phyloP scores from a whole-genome alignment of 2,797 vertebrate genomes.

The Poeciliopsis gracilis region DNA sequence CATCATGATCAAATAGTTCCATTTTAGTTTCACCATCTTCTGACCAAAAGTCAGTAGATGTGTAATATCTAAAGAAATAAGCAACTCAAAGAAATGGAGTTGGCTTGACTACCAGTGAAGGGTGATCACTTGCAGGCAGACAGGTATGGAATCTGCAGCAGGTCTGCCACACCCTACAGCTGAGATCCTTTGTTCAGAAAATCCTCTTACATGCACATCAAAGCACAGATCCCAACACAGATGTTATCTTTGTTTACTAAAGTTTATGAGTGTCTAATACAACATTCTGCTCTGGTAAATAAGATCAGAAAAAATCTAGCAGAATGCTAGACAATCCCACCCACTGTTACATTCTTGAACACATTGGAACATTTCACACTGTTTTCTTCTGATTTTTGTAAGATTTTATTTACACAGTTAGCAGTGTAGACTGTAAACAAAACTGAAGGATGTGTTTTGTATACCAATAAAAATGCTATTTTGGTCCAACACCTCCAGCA shows the following conservation, averaged over 20 bases:
- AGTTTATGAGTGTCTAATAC: not conserved
- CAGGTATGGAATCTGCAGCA: not conserved
- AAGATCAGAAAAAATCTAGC: not conserved
- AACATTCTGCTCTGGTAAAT: not conserved
- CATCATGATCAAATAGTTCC: not conserved
- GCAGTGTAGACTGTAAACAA: not conserved
- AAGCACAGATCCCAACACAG: not conserved
- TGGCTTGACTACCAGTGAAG: not conserved
- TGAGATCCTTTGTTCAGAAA: not conserved
- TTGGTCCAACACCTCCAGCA: not conserved
- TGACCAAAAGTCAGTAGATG: no score
- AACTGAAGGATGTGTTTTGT: not conserved
- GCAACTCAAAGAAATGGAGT: not conserved
- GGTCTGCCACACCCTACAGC: not conserved
- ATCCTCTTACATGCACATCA: not conserved
- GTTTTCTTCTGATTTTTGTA: not conserved
- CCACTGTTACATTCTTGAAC: not conserved
- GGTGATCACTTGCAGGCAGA: not conserved
- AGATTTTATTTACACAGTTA: not conserved
- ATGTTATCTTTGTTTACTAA: not conserved
- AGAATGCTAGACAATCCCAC: not conserved
- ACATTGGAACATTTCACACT: not conserved
- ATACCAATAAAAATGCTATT: not conserved
- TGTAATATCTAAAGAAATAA: not conserved
- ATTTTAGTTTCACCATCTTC: no score